These are phyloP conservation scores for Rallus limicola DNA, from an alignment of 2,113 vertebrate genomes.

Conservation along the genomic window DNA sequence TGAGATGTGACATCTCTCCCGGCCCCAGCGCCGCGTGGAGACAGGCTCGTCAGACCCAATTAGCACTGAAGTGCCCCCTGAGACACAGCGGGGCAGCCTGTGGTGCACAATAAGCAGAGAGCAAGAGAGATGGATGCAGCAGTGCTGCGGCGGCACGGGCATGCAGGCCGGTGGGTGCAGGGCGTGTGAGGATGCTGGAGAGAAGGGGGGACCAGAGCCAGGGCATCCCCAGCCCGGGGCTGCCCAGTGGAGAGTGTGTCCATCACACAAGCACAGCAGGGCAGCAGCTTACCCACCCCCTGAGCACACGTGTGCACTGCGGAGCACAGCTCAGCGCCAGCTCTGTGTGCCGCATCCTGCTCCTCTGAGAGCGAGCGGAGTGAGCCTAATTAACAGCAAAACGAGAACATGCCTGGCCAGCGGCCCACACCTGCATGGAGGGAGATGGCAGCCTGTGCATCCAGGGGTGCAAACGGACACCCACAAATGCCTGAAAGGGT, in stretches of 20 bases:
- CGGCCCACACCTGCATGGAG: background rate
- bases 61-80: background rate
- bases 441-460: rapidly evolving
- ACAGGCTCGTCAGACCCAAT: slow-evolving; percentile 34
- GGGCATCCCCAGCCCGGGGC: background rate
- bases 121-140: rapidly evolving
- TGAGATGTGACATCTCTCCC: background rate
- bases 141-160: rapidly evolving
- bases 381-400: background rate
- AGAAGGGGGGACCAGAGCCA: rapidly evolving
- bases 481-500: background rate
- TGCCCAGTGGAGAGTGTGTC: rapidly evolving
- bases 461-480: background rate
- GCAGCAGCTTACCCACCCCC: background rate
- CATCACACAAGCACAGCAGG: background rate
- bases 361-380: background rate
- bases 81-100: background rate
- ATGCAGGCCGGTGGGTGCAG: background rate
- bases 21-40: rapidly evolving
- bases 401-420: background rate
- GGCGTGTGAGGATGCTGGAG: rapidly evolving
- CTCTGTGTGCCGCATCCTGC: rapidly evolving
- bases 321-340: background rate
- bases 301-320: rapidly evolving
- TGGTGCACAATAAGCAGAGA: background rate